A percentile compares a stretch with the other conserved stretches of the same genome.
phyloP scores from a whole-genome alignment of 2,797 vertebrate genomes.

The Diglossa cyanea region DNA sequence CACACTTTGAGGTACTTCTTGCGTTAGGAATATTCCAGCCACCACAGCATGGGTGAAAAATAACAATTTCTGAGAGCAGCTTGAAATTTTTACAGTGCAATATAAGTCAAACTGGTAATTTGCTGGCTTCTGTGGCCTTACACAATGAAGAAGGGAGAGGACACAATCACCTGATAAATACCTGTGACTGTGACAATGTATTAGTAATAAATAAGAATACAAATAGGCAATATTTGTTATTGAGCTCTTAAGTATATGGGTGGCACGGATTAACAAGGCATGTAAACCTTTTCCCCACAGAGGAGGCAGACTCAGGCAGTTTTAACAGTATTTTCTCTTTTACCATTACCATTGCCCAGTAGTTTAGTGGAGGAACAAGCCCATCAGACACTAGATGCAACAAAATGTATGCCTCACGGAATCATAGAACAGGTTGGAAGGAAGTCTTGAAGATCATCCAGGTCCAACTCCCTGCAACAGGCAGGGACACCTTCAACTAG shows the following conservation, averaged over 20 bases:
- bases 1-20: neutral
- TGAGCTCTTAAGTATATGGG: neutral
- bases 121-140: neutral
- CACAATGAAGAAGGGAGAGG: neutral
- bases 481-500: neutral
- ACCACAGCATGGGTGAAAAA: neutral
- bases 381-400: neutral
- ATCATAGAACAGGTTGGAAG: neutral
- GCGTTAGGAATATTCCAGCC: neutral
- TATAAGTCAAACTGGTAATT: neutral
- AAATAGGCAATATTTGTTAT: neutral
- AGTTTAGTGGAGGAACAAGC: neutral
- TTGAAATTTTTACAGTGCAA: neutral
- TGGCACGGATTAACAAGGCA: neutral
- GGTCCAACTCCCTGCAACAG: rapidly evolving
- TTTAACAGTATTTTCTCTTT: neutral
- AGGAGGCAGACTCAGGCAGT: neutral
- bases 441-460: neutral
- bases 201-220: neutral
- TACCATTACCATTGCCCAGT: neutral
- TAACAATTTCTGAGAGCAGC: neutral
- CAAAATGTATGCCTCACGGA: rapidly evolving
- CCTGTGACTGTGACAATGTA: neutral
- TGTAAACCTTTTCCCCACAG: neutral
- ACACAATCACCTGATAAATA: neutral